These are phyloP conservation scores for Hemitrygon akajei DNA, from an alignment of 2,797 vertebrate genomes.

Conservation along the genomic window DNA sequence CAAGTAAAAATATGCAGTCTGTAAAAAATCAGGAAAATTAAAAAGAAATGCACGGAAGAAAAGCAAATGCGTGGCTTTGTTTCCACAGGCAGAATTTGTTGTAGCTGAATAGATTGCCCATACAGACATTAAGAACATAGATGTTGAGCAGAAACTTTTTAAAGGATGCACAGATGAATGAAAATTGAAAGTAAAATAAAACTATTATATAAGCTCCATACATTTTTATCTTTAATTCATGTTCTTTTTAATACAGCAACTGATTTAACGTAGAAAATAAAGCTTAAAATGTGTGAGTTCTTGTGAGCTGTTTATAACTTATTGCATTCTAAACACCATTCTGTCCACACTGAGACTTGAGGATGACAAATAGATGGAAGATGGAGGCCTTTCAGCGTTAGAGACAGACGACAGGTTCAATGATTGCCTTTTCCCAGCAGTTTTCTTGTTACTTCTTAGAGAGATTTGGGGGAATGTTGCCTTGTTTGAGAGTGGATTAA, in stretches of 20 bases:
- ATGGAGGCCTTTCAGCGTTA: not conserved
- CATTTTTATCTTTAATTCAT: not conserved
- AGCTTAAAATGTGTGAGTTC: not conserved
- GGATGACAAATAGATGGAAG: constrained; percentile 5
- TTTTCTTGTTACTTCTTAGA: not conserved
- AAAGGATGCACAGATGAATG: not conserved
- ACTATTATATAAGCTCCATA: not conserved
- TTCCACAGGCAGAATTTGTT: too few species aligned
- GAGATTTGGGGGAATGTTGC: constrained; percentile 29
- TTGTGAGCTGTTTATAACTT: not conserved
- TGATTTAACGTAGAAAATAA: not conserved
- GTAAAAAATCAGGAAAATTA: not conserved
- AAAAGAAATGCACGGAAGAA: not conserved
- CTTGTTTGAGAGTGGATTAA: constrained; percentile 28
- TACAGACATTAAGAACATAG: too few species aligned
- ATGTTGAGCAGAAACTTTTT: not conserved
- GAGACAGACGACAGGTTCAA: not conserved
- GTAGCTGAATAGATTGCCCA: too few species aligned
- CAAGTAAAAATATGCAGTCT: not conserved
- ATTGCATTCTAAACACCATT: too few species aligned
- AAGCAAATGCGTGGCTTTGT: not conserved
- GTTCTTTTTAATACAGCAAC: not conserved
- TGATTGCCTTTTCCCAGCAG: constrained; percentile 36
- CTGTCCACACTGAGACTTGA: not conserved
- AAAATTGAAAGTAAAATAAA: not conserved